Evolutionary conservation across 2,797 vertebrate species (phyloP).

Genomic region (Vultur gryphus): DNA sequence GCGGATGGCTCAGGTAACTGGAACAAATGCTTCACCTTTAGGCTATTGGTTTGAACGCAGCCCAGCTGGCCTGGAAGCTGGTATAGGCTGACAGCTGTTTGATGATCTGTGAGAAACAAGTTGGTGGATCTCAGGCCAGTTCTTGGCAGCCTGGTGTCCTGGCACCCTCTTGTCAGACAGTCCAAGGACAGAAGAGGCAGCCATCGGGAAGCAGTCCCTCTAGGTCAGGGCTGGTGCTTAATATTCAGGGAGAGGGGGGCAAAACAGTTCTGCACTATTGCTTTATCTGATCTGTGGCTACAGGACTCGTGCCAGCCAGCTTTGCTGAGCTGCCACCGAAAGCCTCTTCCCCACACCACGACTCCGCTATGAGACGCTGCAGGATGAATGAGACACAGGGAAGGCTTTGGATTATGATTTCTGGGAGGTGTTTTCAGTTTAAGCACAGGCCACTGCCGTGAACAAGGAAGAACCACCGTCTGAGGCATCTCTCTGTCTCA

Average conservation of each 20-base stretch:
- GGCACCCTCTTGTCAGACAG: not conserved
- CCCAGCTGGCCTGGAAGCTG: constrained; percentile 45
- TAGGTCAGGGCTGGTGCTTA: not conserved
- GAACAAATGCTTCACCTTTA: constrained; percentile 60
- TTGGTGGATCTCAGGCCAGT: constrained; percentile 18
- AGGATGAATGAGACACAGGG: not conserved
- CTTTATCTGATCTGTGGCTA: not conserved
- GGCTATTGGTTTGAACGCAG: constrained; percentile 18
- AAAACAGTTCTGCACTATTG: not conserved
- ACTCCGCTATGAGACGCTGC: not conserved
- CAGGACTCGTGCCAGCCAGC: not conserved
- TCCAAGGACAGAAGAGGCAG: constrained; percentile 43
- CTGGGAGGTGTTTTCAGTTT: not conserved
- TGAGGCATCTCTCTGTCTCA: not conserved
- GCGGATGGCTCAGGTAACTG: constrained; percentile 46
- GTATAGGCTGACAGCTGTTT: constrained; percentile 26
- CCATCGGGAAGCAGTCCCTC: constrained; percentile 4
- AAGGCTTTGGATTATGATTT: not conserved
- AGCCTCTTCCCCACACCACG: accelerated
- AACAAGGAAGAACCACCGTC: not conserved
- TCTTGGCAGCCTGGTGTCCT: constrained; percentile 29
- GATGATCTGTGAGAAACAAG: constrained; percentile 37
- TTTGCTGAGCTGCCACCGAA: not conserved
- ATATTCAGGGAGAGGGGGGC: not conserved
- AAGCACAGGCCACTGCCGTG: not conserved